These are phyloP conservation scores for Drosophila anomelani DNA, from an alignment of 2,888 invertebrate species.

Conservation along the genomic window DNA sequence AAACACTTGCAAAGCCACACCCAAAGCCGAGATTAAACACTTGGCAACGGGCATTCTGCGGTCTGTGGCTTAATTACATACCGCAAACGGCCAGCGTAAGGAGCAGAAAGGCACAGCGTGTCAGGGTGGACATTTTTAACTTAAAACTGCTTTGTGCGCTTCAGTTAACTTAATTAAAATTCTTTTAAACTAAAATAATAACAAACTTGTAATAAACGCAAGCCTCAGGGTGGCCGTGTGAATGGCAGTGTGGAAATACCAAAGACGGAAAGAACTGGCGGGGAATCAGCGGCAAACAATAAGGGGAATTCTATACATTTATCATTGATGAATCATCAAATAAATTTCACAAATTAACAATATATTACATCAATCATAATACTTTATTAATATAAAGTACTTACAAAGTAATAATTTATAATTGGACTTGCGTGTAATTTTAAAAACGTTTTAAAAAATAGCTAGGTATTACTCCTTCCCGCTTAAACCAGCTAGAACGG, in stretches of 20 bases:
- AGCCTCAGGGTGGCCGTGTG: slow-evolving; percentile 13
- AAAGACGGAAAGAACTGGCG: too few species aligned
- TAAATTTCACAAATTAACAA: too few species aligned
- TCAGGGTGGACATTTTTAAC: slow-evolving; percentile 47
- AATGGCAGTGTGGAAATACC: background rate
- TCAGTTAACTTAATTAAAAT: slow-evolving; percentile 26
- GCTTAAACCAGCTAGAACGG: background rate
- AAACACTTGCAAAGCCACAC: slow-evolving; percentile 61
- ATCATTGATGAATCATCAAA: too few species aligned
- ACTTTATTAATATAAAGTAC: too few species aligned
- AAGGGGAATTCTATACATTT: background rate
- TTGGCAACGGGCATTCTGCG: background rate
- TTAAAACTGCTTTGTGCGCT: slow-evolving; percentile 27
- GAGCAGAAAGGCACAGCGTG: slow-evolving; percentile 54
- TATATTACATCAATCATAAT: too few species aligned
- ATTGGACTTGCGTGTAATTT: too few species aligned
- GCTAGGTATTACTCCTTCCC: background rate
- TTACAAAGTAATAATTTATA: too few species aligned
- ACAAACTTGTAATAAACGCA: slow-evolving; percentile 17
- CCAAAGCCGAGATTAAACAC: slow-evolving; percentile 44
- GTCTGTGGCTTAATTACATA: slow-evolving; percentile 18
- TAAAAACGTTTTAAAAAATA: too few species aligned
- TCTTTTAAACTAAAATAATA: slow-evolving; percentile 18
- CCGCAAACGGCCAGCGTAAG: slow-evolving; percentile 59
- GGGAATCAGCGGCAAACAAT: too few species aligned